phyloP scores from a whole-genome alignment of 2,113 vertebrate species.

The Gorsachius goisagi region DNA sequence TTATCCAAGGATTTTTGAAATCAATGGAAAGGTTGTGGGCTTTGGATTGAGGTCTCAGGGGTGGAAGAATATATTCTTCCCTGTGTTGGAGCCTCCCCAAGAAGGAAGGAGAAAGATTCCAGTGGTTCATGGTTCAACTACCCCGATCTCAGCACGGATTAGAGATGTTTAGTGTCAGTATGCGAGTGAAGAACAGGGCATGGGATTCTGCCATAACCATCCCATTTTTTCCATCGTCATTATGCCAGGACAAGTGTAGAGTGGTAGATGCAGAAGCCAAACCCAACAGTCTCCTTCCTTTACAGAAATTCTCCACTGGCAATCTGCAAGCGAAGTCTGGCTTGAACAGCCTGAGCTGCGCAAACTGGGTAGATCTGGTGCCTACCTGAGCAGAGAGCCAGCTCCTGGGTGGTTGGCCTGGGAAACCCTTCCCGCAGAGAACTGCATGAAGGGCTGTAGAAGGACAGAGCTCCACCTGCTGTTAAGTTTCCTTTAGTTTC shows the following conservation, averaged over 20 bases:
- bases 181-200: not conserved
- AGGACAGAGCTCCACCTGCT: not conserved
- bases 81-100: not conserved
- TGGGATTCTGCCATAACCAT: not conserved
- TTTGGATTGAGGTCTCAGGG: not conserved
- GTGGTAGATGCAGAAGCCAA: not conserved
- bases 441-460: not conserved
- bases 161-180: not conserved
- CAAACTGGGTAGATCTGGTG: not conserved
- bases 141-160: not conserved
- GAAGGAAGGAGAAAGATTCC: not conserved
- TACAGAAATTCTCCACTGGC: not conserved
- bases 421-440: not conserved
- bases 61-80: not conserved
- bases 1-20: not conserved
- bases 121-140: not conserved
- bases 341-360: not conserved
- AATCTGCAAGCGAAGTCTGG: accelerated
- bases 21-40: not conserved
- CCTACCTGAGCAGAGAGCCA: not conserved
- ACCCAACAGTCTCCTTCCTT: not conserved
- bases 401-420: not conserved
- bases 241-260: accelerated
- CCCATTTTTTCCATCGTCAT: not conserved
- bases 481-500: not conserved